phyloP scores from a whole-genome alignment of 2,888 invertebrate species.

The Diarsia mendica region DNA sequence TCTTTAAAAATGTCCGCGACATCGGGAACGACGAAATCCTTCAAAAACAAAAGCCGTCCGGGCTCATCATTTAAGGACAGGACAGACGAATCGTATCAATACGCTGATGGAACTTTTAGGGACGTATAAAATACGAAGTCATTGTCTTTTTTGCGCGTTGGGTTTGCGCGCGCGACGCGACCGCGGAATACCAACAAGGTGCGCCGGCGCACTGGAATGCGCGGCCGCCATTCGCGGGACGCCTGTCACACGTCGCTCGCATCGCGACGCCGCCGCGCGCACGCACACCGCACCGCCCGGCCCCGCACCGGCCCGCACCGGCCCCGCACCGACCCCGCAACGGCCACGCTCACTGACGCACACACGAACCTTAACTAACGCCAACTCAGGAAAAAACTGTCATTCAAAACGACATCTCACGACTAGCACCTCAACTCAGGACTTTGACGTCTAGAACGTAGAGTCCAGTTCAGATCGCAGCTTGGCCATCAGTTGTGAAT shows the following conservation, averaged over 20 bases:
- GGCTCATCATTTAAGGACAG: conserved; percentile 78
- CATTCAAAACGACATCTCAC: conserved; percentile 61
- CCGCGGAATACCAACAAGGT: conserved; percentile 86
- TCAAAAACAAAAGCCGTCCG: conserved; percentile 76
- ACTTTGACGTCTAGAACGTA: conserved; percentile 11
- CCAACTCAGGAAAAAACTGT: conserved; percentile 66
- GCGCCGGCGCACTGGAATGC: conserved; percentile 73
- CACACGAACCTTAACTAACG: conserved; percentile 69
- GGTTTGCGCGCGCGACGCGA: conserved; percentile 80
- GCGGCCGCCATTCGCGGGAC: conserved; percentile 64
- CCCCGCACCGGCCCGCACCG: not conserved
- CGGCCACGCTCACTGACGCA: conserved; percentile 38
- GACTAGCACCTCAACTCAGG: not conserved
- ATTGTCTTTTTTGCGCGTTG: conserved; percentile 88
- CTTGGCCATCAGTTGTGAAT: conserved; percentile 58
- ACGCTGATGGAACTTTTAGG: conserved; percentile 86
- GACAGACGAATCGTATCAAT: conserved; percentile 80
- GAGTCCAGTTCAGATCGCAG: conserved; percentile 33
- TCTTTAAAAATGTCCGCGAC: conserved; percentile 69
- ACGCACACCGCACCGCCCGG: conserved; percentile 33
- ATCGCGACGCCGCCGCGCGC: conserved; percentile 50
- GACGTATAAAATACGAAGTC: conserved; percentile 87
- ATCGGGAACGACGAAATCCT: conserved; percentile 72
- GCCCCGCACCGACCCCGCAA: not conserved
- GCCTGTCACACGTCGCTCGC: conserved; percentile 66